Percentiles rank a stretch among this genome's conserved stretches.
Conservation (phyloP, 2,113 vertebrate species). For the Dolichallabes microphthalmus region DNA sequence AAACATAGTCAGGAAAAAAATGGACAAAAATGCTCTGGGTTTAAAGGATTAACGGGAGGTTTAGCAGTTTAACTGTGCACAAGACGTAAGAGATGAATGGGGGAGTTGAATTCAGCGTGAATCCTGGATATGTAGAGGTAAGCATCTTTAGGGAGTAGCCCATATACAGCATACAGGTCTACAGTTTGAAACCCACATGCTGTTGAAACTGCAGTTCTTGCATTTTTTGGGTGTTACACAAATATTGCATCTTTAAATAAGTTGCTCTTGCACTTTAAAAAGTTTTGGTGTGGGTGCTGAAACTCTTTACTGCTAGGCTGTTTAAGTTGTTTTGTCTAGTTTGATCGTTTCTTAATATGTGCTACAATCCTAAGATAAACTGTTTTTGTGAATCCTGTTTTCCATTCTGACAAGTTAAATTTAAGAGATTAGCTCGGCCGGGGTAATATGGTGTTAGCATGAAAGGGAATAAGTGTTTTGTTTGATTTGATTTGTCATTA, state of each 20-base stretch:
- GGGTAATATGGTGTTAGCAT: background rate
- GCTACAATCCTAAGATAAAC: background rate
- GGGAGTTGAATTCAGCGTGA: background rate
- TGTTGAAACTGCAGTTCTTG: conserved; percentile 5
- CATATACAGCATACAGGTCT: background rate
- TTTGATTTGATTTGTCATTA: background rate
- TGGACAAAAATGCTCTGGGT: too few relatives aligned
- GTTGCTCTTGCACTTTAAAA: background rate
- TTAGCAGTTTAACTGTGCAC: background rate
- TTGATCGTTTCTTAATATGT: background rate
- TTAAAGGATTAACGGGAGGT: background rate
- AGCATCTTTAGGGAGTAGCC: background rate
- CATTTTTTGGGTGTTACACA: background rate
- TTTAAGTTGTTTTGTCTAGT: background rate
- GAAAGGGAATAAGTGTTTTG: background rate
- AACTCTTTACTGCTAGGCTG: background rate
- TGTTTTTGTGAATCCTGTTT: background rate
- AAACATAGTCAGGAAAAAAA: too few relatives aligned
- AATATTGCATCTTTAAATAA: conserved; percentile 21
- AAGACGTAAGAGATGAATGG: background rate
- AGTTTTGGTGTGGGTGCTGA: background rate
- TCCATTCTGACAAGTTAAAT: background rate
- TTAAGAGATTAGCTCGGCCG: background rate
- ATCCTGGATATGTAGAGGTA: conserved; percentile 25
- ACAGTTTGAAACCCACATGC: background rate